These are phyloP conservation scores for Anastrepha obliqua DNA, from an alignment of 1,140 invertebrate species.

Conservation along the genomic window DNA sequence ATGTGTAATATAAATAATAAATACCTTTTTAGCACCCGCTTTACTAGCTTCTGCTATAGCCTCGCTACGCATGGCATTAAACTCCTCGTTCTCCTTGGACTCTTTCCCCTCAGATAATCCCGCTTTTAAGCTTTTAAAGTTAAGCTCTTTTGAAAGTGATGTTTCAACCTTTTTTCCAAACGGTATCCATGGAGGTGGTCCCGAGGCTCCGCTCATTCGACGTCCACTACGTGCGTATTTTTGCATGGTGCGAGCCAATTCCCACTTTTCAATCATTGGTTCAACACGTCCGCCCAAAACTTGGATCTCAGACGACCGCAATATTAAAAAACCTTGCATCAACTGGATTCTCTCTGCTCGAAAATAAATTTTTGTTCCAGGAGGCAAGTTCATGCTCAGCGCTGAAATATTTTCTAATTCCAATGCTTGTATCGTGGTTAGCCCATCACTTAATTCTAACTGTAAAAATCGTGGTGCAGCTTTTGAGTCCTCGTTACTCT, in stretches of 20 bases:
- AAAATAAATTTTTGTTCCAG: conserved; percentile 82
- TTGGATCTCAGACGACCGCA: conserved; percentile 80
- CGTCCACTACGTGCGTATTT: conserved; percentile 81
- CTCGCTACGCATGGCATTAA: conserved; percentile 88
- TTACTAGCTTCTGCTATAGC: conserved; percentile 90
- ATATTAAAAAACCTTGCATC: conserved; percentile 83
- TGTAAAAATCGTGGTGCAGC: conserved; percentile 88
- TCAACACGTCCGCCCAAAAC: conserved; percentile 88
- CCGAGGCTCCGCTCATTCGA: conserved; percentile 80
- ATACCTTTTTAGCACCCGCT: conserved; percentile 85
- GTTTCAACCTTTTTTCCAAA: conserved; percentile 85
- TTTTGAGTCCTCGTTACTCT: conserved; percentile 90
- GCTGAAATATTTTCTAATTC: conserved; percentile 82
- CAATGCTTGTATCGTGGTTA: conserved; percentile 82
- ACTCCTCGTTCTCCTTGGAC: conserved; percentile 84
- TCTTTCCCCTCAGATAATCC: conserved; percentile 78
- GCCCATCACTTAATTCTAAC: conserved; percentile 89
- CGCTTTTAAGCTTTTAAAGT: conserved; percentile 81
- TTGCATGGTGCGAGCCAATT: conserved; percentile 86
- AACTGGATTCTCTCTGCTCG: conserved; percentile 76
- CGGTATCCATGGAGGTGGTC: conserved; percentile 92
- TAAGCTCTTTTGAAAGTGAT: conserved; percentile 75
- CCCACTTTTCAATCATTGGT: conserved; percentile 92
- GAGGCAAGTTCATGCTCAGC: conserved; percentile 84
- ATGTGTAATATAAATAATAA: neutral